Base-by-base conservation (phyloP, 2,888 invertebrate genomes). In the Erebia epiphron region DNA sequence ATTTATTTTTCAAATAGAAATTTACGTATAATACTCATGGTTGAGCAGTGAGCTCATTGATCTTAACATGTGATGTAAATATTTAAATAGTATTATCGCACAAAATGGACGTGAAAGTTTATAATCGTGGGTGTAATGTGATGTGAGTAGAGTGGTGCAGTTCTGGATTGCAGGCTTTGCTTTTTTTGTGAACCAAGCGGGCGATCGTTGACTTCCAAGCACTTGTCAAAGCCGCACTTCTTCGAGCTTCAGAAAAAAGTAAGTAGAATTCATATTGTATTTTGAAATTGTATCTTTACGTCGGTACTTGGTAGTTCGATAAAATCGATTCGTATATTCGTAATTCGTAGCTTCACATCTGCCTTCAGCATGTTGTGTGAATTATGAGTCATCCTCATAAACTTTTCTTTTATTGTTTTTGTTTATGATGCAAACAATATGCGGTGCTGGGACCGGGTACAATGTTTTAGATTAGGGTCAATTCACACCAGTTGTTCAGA, bases 51-150 rank as follows among this genome's bases (percentile, higher is more conserved):
- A n/a, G 73, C 75, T 73, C 67, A 70, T 75, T 75, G 76, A 79
- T 80, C 77, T 78, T 82, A 88, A 84, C 86, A 90, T 89, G 91
- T 91, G 89, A 91, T 88, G 87, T 89, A 86, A 90, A 88, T 88
- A 86, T 86, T 85, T 84, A 82, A 21, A 83, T 84, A 84, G 81
- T 83, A 78, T 71, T 71, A 76, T 78, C 81, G 79, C 80, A 83
- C 86, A 88, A 88, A 86, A 90, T 90, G 90, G 88, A 88, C 88
- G 86, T 86, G 83, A 88, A 86, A 85, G 78, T 81, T 83, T 84
- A 75, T 84, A 79, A 80, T 82, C 80, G 87, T 87, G 87, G 82
- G 84, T 89, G 88, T 86, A 76, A 82, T 82, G 82, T 83, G 85
- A 83, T 82, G 83, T 87, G 78, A 78, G 76, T 76, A 56, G 41